Base-by-base conservation (phyloP, 2,888 invertebrate genomes). In the Hirtodrosophila histrioides region DNA sequence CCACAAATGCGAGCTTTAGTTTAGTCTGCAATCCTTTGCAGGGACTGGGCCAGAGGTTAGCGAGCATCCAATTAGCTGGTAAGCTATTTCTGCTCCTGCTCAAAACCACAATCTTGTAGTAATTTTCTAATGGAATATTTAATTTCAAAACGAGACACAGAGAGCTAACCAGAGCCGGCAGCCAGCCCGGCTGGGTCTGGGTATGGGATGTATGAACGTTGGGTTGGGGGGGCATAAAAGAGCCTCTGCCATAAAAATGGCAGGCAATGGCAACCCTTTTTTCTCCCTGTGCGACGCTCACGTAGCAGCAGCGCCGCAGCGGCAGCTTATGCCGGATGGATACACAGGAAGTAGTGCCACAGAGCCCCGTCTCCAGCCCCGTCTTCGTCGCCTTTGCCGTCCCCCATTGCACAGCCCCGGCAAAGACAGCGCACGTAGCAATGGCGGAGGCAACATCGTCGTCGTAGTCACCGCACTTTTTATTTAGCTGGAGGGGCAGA, bases 51-150 rank as follows among this genome's bases (percentile, higher is more conserved):
- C 31, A 60, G 53, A 65, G 56, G 44, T 58, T 46, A 58, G 35
- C 48, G 29, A 40, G 67, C 74, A 70, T 74, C 75, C 74, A 74
- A 74, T 74, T 74, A 74, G 71, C 70, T 63, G 53, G 45, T 51
- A 68, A 76, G 73, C 72, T 69, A 51, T 60, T 54, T 49, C 51
- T 50, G 46, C 51, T 58, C 35, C 75, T 70, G 75, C 55, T 78
- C 50, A 70, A 76, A 85, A 70, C 86, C 88, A 80, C 85, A 89
- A 88, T 89, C 88, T 87, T 89, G 81, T 88, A 85, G 86, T 88
- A 88, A 89, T 88, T 87, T 89, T 89, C 88, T 88, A 88, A 88
- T 88, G 89, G 88, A 88, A 88, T 88, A 89, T 88, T 89, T 88
- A 89, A 88, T 89, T 89, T 86, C 75, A 78, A 72, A 85, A 78